Conservation (phyloP, 92 coral and sea anemone genomes). For the Muricea muricata region DNA sequence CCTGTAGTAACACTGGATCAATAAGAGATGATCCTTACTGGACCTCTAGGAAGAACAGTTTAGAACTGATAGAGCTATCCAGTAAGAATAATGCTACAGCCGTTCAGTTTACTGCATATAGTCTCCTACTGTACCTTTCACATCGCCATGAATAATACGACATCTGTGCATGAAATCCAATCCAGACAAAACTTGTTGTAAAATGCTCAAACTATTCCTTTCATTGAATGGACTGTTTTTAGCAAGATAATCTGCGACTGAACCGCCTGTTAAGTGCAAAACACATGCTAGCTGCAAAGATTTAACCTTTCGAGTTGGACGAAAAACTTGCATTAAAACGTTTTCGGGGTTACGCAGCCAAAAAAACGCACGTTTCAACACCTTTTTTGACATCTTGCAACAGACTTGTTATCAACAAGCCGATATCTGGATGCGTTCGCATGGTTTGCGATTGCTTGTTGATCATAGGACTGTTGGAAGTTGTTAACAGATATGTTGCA, state of each 20-base stretch:
- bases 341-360: too few relatives aligned
- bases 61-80: background rate
- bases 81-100: background rate
- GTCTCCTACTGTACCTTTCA: slow-evolving; percentile 65
- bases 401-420: too few relatives aligned
- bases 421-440: too few relatives aligned
- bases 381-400: too few relatives aligned
- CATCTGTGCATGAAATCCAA: slow-evolving; percentile 66
- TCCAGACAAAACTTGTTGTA: slow-evolving; percentile 64
- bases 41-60: slow-evolving; percentile 4
- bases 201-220: slow-evolving; percentile 34
- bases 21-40: slow-evolving; percentile 2
- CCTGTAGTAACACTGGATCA: background rate
- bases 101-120: background rate
- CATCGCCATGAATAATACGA: slow-evolving; percentile 72
- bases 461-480: too few relatives aligned
- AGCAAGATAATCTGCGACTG: slow-evolving; percentile 61
- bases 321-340: too few relatives aligned
- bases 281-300: too few relatives aligned
- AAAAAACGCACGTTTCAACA: too few relatives aligned
- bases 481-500: too few relatives aligned
- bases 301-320: too few relatives aligned
- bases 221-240: slow-evolving; percentile 55
- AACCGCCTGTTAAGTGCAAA: slow-evolving; percentile 67
- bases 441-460: too few relatives aligned